phyloP scores from a whole-genome alignment of 2,888 invertebrate genomes.

The Pegoplata infirma region DNA sequence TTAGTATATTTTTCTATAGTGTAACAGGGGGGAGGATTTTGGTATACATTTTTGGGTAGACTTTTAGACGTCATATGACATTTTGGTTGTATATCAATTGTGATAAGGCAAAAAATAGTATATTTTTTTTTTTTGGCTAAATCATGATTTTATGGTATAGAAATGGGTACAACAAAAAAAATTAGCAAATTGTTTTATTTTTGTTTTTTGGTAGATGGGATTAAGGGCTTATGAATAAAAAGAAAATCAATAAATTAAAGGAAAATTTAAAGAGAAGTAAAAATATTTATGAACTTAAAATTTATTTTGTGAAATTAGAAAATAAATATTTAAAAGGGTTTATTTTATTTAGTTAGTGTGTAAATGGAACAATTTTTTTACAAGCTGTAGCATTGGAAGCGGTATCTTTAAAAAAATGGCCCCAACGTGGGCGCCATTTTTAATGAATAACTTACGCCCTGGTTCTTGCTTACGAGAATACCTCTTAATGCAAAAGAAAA shows the following conservation, averaged over 20 bases:
- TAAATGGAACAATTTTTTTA: no score
- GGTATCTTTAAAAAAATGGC: no score
- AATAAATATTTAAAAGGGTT: no score
- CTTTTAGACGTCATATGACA: conserved; percentile 61
- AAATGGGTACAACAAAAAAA: conserved; percentile 26
- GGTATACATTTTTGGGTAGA: conserved; percentile 33
- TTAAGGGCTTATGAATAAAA: background rate
- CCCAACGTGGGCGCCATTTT: no score
- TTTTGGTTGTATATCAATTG: conserved; percentile 37
- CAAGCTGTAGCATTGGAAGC: no score
- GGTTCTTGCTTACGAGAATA: no score
- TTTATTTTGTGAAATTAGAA: no score
- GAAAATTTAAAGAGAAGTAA: background rate
- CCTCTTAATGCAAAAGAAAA: no score
- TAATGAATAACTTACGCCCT: no score
- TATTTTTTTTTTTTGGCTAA: conserved; percentile 52
- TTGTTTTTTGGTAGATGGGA: background rate
- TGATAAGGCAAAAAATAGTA: conserved; percentile 47
- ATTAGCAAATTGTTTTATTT: conserved; percentile 18
- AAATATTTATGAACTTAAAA: no score
- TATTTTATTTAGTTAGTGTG: no score
- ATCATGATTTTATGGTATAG: conserved; percentile 36
- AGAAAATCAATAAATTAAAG: background rate
- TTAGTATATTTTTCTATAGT: background rate
- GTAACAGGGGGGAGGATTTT: conserved; percentile 35